Evolutionary conservation across 2,797 vertebrate genomes (phyloP), one percentile per base, ranked within the genome.

Genomic region (Valencia hispanica): DNA sequence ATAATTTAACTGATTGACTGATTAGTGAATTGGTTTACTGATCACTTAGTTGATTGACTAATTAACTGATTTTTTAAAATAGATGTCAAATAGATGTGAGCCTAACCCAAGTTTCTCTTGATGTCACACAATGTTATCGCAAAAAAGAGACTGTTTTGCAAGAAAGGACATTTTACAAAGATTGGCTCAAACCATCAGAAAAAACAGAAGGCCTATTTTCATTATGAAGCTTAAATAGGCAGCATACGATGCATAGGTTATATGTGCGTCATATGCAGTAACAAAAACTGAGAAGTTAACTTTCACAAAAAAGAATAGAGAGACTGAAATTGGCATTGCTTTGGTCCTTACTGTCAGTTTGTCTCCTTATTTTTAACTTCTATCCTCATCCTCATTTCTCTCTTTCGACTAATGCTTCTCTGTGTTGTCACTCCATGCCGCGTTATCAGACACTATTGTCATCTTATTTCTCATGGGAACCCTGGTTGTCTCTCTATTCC

Each of bases 401-500:
- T 83, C 80, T 85, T 80, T 85, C 79, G 80, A 79, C 85, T 90
- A 88, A 93, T 92, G 86, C 78, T 65, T 80, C 76, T 87, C 82
- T 87, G 74, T 91, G 84, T 89, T 89, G 88, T 92, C 90, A 91
- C 78, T 89, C 83, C 88, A 85, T 77, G 68, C 90, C 79, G 77
- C 12, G 55, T 84, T 88, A 85, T 86, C 86, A 89, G 85, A 89
- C 87, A 83, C 80, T 61, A 86, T 86, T 83, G 68, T 78, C 79
- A 79, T 92, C 88, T 91, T 84, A 90, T 93, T 88, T 90, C 90
- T 87, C 86, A 66, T 75, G 91, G 90, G 91, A 89, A 53, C 79
- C 74, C 80, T 90, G 81, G 91, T 90, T 92, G 91, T 93, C 90
- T 90, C 81, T 88, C 87, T 87, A 85, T 86, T 89, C 87, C 87